Percentiles rank a stretch among this genome's conserved stretches.
phyloP scores from a whole-genome alignment of 2,797 vertebrate species.

The Hippopotamyrus pictus region DNA sequence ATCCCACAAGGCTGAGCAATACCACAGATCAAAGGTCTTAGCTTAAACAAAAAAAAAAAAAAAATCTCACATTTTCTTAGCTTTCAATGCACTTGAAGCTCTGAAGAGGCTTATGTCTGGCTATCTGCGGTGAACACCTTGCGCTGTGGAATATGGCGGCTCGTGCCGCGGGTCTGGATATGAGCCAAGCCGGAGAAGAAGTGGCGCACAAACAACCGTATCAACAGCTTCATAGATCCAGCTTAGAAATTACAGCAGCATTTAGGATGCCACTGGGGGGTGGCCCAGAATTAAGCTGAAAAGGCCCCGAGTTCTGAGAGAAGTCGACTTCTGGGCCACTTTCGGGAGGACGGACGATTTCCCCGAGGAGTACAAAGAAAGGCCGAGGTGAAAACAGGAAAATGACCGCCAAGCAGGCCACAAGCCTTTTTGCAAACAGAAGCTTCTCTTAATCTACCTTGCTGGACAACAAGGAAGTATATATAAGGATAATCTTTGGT shows the following conservation, averaged over 20 bases:
- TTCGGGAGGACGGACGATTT: conserved; percentile 9
- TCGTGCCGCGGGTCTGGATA: background rate
- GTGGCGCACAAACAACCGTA: background rate
- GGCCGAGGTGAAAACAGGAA: background rate
- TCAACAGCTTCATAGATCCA: conserved; percentile 23
- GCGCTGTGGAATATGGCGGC: background rate
- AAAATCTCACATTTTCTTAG: background rate
- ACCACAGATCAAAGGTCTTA: conserved; percentile 11
- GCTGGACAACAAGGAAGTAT: conserved; percentile 19
- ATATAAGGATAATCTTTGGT: background rate
- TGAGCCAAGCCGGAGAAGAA: conserved; percentile 18
- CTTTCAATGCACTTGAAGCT: background rate
- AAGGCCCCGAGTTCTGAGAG: conserved; percentile 1
- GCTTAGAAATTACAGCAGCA: conserved; percentile 30
- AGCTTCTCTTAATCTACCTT: conserved; percentile 30
- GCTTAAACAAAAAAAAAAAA: conserved; percentile 10
- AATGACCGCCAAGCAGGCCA: conserved; percentile 35
- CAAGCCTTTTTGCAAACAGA: conserved; percentile 36
- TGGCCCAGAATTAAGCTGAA: conserved; percentile 21
- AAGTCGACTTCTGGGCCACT: conserved; percentile 26
- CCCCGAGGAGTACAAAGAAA: conserved; percentile 1
- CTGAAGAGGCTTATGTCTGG: background rate
- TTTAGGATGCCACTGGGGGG: conserved; percentile 24
- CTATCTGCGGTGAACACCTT: conserved; percentile 38
- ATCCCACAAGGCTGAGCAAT: background rate